A percentile compares a stretch with the other conserved stretches of the same genome.
Evolutionary conservation across 2,113 vertebrate species (phyloP).

Genomic region (Lepisosteus oculatus): DNA sequence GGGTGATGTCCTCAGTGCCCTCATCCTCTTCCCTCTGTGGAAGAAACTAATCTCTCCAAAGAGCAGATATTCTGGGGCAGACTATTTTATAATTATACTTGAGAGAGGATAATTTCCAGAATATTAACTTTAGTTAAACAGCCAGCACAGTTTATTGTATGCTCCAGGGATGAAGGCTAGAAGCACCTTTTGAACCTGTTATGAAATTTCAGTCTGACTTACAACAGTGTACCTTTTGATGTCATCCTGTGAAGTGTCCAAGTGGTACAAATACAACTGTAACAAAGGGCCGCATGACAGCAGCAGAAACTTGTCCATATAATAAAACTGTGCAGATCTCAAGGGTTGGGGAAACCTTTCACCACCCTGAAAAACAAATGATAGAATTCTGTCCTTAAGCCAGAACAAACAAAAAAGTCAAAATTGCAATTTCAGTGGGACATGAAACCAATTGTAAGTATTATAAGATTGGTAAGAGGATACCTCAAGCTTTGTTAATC

Average conservation of each 20-base stretch:
- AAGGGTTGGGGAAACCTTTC: constrained; percentile 62
- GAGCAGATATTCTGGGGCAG: not conserved
- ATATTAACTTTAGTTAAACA: no score
- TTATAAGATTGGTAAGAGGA: no score
- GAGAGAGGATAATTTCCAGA: no score
- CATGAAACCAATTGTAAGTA: constrained; percentile 7
- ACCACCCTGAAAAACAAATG: constrained; percentile 58
- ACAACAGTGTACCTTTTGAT: constrained; percentile 64
- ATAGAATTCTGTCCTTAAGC: no score
- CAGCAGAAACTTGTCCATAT: constrained; percentile 77
- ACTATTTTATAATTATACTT: no score
- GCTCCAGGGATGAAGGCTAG: no score
- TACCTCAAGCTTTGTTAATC: no score
- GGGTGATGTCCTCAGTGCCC: not conserved
- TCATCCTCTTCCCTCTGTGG: not conserved
- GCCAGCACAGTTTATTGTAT: no score
- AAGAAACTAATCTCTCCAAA: not conserved
- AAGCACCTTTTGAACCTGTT: no score
- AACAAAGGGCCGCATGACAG: constrained; percentile 74
- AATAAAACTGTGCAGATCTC: constrained; percentile 79
- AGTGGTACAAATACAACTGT: constrained; percentile 63
- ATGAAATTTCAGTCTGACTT: no score
- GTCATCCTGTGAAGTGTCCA: constrained; percentile 65
- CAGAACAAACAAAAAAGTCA: no score
- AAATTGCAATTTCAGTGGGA: no score